Percentiles rank a stretch among this genome's conserved stretches.
Conservation (phyloP, 2,797 vertebrate genomes). For the Darevskia mixta region DNA sequence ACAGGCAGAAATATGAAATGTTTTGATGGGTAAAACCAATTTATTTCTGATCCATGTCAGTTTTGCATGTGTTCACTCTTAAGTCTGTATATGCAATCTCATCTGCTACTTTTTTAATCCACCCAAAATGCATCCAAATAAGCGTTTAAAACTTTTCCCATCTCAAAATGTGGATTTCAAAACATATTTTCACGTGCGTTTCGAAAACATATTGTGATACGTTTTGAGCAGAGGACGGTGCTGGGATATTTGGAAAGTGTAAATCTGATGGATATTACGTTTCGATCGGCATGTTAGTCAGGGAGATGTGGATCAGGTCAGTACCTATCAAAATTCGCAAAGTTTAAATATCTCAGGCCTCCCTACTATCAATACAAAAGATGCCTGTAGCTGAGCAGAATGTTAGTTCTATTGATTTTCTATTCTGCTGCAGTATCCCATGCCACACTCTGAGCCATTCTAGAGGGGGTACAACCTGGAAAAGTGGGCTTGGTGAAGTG, state of each 20-base stretch:
- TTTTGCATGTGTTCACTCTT: background rate
- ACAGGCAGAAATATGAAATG: background rate
- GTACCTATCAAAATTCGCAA: background rate
- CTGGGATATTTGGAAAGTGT: background rate
- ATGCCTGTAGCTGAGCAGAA: background rate
- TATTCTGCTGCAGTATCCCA: background rate
- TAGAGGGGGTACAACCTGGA: background rate
- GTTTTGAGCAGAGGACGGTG: background rate
- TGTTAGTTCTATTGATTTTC: background rate
- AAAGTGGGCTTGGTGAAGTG: too few species aligned
- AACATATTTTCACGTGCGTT: background rate
- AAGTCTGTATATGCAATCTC: background rate
- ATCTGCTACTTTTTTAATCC: background rate
- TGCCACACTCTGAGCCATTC: background rate
- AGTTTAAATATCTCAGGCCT: background rate
- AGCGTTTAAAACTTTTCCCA: background rate
- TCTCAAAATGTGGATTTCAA: background rate
- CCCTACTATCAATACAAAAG: background rate
- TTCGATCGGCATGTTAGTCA: background rate
- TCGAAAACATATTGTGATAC: background rate
- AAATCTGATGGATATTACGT: background rate
- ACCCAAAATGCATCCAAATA: background rate
- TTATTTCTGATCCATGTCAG: background rate
- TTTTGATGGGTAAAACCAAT: background rate
- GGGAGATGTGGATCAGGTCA: background rate